Evolutionary conservation across 2,888 invertebrate species (phyloP), one percentile per base, ranked within the genome.

Genomic region (Drosophila trichaetosa): DNA sequence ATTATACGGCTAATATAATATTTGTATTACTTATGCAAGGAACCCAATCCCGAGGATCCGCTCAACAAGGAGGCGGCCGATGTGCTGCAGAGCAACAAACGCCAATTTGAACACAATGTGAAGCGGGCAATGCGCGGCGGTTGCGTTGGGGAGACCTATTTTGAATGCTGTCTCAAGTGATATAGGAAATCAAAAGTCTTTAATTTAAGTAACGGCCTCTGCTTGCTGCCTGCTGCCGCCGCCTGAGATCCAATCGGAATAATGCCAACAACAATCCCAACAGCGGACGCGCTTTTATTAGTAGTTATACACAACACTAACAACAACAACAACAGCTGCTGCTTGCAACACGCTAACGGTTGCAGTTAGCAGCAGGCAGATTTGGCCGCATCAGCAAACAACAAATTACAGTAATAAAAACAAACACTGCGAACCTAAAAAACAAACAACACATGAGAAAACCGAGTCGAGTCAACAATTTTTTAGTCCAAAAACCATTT

Each of bases 11-110:
- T 31, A 40, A 40, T 1, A n/a, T 29, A 8, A 40, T 51, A 40
- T 51, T 42, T 2, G 4, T n/a, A 16, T 58, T 69, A 4, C 90
- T 46, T 46, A 2, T 24, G 11, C 16, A 46, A 98, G 98, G 99
- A 99, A 94, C 99, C 99, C 56, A 99, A 99, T 94, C 98, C 99
- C 3, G 99, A 99, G 94, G 99, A 99, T 94, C 99, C 99, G 13
- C 93, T 99, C 83, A 99, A 99, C 93, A 99, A 99, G 94, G 99
- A 99, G 94, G 99, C 99, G 18, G 99, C 99, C 4, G 99, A 99
- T 93, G 98, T 99, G 70, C 95, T 99, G 80, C 98, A 98, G 92
- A 98, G 96, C 93, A 99, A 99, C 94, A 95, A 98, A 92, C 95
- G 98, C 89, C 94, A 98, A 77, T 99, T 99, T 93, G 99, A 99